A percentile compares a stretch with the other conserved stretches of the same genome.
Conservation (phyloP, 2,888 invertebrate species). For the Cheilosia scutellata region DNA sequence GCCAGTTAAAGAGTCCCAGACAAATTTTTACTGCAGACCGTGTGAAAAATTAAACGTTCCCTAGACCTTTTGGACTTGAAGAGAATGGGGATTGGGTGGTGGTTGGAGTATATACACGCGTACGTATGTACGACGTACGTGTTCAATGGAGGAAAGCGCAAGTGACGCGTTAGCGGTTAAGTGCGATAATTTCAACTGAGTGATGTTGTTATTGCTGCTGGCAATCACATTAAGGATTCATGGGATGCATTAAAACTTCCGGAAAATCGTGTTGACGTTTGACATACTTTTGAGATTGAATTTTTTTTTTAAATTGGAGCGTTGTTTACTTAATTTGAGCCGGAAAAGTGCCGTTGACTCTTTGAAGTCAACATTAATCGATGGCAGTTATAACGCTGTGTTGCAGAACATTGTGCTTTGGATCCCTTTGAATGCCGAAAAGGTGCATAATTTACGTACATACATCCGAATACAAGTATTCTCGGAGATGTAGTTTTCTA, state of each 20-base stretch:
- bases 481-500: too few relatives aligned
- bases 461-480: too few relatives aligned
- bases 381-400: too few relatives aligned
- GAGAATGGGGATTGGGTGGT: neutral
- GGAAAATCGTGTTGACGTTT: constrained; percentile 3
- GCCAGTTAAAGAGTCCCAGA: constrained; percentile 44
- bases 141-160: constrained; percentile 34
- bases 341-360: neutral
- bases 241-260: constrained; percentile 10
- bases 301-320: neutral
- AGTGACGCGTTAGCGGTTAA: constrained; percentile 39
- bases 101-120: neutral
- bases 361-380: neutral
- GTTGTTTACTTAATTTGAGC: neutral
- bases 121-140: too few relatives aligned
- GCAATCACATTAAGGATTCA: constrained; percentile 34
- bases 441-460: too few relatives aligned
- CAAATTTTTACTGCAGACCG: constrained; percentile 35
- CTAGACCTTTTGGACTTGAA: neutral
- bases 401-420: too few relatives aligned
- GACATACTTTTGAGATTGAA: neutral
- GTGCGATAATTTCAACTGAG: constrained; percentile 35
- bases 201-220: neutral
- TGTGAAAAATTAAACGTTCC: constrained; percentile 22
- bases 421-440: too few relatives aligned